phyloP scores from a whole-genome alignment of 2,113 vertebrate species.

The Phasianus colchicus region DNA sequence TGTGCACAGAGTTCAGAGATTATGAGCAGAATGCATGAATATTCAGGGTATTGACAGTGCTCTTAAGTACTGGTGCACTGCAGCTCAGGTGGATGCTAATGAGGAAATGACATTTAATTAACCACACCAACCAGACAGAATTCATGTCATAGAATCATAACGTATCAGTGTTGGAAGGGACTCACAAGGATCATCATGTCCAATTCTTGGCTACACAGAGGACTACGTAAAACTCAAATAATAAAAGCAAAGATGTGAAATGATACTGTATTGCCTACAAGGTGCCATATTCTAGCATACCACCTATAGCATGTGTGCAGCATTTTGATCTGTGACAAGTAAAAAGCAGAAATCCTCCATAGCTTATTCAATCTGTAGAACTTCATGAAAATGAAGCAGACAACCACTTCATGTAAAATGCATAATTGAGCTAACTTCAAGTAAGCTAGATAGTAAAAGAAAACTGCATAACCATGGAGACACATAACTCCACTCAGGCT shows the following conservation, averaged over 20 bases:
- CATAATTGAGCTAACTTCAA: neutral
- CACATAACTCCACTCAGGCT: neutral
- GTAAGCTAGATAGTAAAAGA: neutral
- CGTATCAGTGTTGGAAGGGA: neutral
- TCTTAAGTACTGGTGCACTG: neutral
- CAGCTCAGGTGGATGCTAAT: slow-evolving; percentile 26
- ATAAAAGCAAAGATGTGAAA: neutral
- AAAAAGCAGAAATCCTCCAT: neutral
- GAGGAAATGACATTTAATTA: neutral
- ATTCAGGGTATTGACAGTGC: neutral
- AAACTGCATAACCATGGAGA: neutral
- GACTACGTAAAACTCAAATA: neutral
- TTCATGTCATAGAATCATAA: neutral
- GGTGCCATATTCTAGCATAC: neutral
- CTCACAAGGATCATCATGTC: neutral
- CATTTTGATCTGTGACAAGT: neutral
- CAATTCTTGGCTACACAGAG: neutral
- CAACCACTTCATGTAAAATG: neutral
- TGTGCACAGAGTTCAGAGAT: slow-evolving; percentile 52
- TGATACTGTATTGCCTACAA: neutral
- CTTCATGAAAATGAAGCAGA: neutral
- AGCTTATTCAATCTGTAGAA: neutral
- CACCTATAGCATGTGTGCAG: accelerated
- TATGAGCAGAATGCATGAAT: slow-evolving; percentile 26
- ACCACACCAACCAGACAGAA: neutral